Conservation (phyloP, 2,113 vertebrate genomes). For the Cranoglanis bouderius region DNA sequence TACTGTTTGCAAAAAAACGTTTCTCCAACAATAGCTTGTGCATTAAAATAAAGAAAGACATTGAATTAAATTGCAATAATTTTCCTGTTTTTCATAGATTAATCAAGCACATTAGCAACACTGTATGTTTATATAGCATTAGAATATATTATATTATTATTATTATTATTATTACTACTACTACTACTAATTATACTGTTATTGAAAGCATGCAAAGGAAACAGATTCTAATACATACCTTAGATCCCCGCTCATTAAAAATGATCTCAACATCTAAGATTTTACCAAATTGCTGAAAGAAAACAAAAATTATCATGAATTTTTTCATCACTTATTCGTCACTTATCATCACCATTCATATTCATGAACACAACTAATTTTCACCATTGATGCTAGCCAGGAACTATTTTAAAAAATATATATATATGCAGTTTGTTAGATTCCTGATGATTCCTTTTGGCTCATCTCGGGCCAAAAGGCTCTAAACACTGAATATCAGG, state of each 20-base stretch:
- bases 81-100: neutral
- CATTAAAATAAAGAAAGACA: slow-evolving; percentile 29
- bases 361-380: neutral
- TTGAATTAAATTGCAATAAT: slow-evolving; percentile 2
- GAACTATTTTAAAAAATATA: too few species aligned
- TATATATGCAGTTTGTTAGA: neutral
- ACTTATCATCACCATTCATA: neutral
- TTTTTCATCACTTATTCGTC: neutral
- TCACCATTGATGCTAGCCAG: neutral
- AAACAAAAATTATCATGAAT: slow-evolving; percentile 60
- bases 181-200: neutral
- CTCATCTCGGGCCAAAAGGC: slow-evolving; percentile 11
- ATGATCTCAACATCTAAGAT: slow-evolving; percentile 98
- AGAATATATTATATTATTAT: neutral
- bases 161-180: neutral
- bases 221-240: slow-evolving; percentile 76
- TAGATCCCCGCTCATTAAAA: slow-evolving; percentile 93
- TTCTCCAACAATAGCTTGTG: slow-evolving; percentile 5
- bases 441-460: neutral
- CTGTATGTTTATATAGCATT: neutral
- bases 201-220: slow-evolving; percentile 38
- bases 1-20: neutral
- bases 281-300: slow-evolving; percentile 94
- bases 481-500: neutral
- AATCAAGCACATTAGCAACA: neutral